Evolutionary conservation across 2,797 vertebrate species (phyloP), one percentile per base, ranked within the genome.

Genomic region (Cygnus olor): DNA sequence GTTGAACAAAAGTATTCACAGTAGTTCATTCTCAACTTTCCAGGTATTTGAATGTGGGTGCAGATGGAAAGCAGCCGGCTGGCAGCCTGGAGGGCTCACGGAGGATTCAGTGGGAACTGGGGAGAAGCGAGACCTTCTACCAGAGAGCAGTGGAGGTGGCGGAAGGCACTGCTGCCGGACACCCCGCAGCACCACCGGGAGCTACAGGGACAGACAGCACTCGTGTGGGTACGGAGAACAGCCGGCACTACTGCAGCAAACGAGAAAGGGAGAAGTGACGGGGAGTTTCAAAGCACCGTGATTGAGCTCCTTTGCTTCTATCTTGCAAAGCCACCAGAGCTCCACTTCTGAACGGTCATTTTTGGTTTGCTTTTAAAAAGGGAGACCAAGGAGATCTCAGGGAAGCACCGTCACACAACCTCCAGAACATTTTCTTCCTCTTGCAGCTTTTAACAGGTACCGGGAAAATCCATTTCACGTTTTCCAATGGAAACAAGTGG

Each of bases 141-240:
- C 21, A 8, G 13, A 36, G 63, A 21, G 63, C 40, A 71, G 74
- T 44, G 28, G 74, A 20, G 36, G 11, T 4, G 11, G 27, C 19
- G 9, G 63, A 36, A 32, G 16, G n/a, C 56, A 30, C 22, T 1
- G 0, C 40, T 34, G 81, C 30, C 1, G 2, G 45, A 10, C 28
- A 20, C 13, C n/a, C 17, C 1, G 2, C 0, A 11, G 73, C 58
- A 18, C 45, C 6, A 34, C 3, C 3, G 15, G 9, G 64, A n/a
- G 28, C 4, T 11, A 11, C 4, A 24, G 78, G 88, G 57, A 68
- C 34, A 36, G 47, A 6, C 8, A 18, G 54, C 42, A 4, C 3
- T 27, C 42, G 3, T 20, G 9, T 0, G 1, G 24, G 3, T 3
- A 22, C 8, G 3, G 65, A 30, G 60, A 32, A 2, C 2, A 19